Evolutionary conservation across 2,888 invertebrate species (phyloP), one percentile per base, ranked within the genome.

Genomic region (Apotomis turbidana): DNA sequence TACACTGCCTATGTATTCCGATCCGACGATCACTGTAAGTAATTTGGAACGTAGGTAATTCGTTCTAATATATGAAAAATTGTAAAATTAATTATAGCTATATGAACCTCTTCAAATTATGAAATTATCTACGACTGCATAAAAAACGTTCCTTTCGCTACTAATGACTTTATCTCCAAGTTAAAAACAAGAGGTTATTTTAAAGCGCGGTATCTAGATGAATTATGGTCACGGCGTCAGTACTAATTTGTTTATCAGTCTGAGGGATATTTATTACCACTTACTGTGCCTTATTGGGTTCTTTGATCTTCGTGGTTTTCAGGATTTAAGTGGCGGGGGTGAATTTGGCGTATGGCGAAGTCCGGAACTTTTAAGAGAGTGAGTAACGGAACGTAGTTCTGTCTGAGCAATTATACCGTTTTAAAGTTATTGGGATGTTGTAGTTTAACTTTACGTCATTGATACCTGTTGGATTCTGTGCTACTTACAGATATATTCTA

Each of bases 181-280:
- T 38, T 38, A 58, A 58, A 58, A 38, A 58, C 58, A 58, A 58
- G 58, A 36, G 58, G 58, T n/a, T 58, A 58, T 58, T 58, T 58
- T 58, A 58, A 58, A 58, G 58, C 38, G 38, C 61, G 63, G 80
- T 84, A 83, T 83, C 81, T 79, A 3, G 72, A 75, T 81, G 80
- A 84, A 74, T 78, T 81, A 83, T 79, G 75, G 68, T 66, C 68
- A 61, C 63, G 70, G 81, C 84, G 86, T 87, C 86, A 77, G 74
- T 75, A 86, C 83, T 87, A 89, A 90, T 88, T 87, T 86, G 87
- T 89, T 87, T 87, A 86, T 86, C 87, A 78, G 79, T 80, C 75
- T 75, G 78, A 72, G 74, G 76, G 75, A 77, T 79, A 90, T 89
- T 87, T 86, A 89, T 82, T 74, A 71, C 81, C 86, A 84, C 88